Evolutionary conservation across 2,797 vertebrate species (phyloP), one percentile per base, ranked within the genome.

Genomic region (Protonibea diacanthus): DNA sequence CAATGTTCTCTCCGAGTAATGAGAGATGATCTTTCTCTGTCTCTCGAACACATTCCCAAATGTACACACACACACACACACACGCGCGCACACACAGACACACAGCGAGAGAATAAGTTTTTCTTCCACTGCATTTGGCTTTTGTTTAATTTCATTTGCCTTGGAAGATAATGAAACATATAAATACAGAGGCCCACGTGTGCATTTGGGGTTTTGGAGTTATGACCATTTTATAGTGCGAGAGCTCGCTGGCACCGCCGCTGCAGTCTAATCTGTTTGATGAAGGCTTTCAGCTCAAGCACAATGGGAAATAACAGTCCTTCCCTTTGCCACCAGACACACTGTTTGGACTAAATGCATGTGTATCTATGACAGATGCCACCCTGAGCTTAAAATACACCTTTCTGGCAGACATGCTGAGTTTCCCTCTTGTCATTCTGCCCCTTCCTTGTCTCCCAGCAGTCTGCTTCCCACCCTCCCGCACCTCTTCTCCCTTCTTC

Each of bases 121-220:
- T 90, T 91, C 86, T 89, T 88, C 75, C 74, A 65, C 76, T 63
- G 61, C 69, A 71, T 67, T 86, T 83, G 76, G 74, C 81, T 89
- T 91, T 91, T 92, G 87, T 93, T 92, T 94, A 91, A 94, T 95
- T 92, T 89, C 86, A 88, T 92, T 89, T 88, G 86, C 89, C 87
- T 87, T 77, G 78, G 88, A 91, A 93, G 86, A 93, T 93, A 94
- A 93, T 94, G 91, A 94, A 94, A 93, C 86, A 77, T 89, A 93
- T 93, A 95, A 94, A 94, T 92, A 93, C 83, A 85, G 88, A 76
- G 75, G 81, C 74, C 87, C 79, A 81, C 47, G 65, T 92, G 85
- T 88, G 72, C 78, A 44, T 89, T 91, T 90, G 68, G 77, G 83
- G 70, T 87, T 87, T 90, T 86, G 82, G 76, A 90, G 89, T 91